Evolutionary conservation across 2,797 vertebrate species (phyloP).

Genomic region (Falco columbarius): DNA sequence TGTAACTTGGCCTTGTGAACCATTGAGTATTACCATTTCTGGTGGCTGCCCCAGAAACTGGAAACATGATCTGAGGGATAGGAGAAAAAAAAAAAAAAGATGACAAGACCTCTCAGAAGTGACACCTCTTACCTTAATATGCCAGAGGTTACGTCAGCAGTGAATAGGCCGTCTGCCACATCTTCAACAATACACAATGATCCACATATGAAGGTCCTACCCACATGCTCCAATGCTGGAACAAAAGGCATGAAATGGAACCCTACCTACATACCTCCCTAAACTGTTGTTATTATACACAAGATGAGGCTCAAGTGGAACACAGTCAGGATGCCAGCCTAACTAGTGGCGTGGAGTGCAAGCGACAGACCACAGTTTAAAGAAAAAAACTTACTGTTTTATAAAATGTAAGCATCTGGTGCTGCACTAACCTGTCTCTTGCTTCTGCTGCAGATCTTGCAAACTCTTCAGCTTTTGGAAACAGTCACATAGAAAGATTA

Average conservation of each 20-base stretch:
- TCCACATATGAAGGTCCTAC: not conserved
- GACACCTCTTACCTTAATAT: not conserved
- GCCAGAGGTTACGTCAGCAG: not conserved
- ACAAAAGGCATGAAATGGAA: not conserved
- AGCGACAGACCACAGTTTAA: not conserved
- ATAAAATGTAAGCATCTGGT: not conserved
- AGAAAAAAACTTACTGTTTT: not conserved
- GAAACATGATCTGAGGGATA: not conserved
- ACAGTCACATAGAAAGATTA: not conserved
- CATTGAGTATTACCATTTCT: not conserved
- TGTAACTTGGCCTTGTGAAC: not conserved
- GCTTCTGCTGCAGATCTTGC: not conserved
- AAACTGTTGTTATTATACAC: fast-evolving
- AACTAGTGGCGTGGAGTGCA: not conserved
- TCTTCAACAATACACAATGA: not conserved
- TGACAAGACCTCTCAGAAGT: not conserved
- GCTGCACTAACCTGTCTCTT: not conserved
- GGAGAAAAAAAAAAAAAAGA: not conserved
- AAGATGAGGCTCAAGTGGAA: not conserved
- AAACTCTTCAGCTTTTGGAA: not conserved
- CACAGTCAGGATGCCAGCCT: not conserved
- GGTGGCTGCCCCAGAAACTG: not conserved
- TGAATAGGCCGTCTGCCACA: not conserved
- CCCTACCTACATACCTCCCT: not conserved
- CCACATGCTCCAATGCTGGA: not conserved